Conservation (phyloP, 2,797 vertebrate genomes). For the Lophotriccus pileatus region DNA sequence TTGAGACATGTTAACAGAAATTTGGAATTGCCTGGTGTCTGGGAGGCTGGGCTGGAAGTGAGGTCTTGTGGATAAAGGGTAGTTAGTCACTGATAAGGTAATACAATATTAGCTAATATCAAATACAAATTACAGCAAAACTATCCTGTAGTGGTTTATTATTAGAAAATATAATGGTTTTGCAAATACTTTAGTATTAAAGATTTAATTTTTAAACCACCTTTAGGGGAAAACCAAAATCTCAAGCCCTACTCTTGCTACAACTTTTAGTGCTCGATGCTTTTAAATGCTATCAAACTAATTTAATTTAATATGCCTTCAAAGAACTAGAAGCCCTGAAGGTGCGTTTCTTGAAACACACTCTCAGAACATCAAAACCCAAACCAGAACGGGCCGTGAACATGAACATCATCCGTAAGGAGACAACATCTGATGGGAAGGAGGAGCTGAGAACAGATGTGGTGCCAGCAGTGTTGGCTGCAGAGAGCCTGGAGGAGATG, state of each 20-base stretch:
- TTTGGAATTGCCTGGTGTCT: background rate
- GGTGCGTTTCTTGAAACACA: conserved; percentile 89
- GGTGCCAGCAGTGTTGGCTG: conserved; percentile 80
- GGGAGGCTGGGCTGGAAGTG: background rate
- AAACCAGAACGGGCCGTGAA: conserved; percentile 77
- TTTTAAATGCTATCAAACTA: background rate
- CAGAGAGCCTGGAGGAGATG: conserved; percentile 77
- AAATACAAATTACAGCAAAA: background rate
- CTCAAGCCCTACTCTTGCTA: background rate
- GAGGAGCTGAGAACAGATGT: conserved; percentile 84
- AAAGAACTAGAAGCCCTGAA: conserved; percentile 90
- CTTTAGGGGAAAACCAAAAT: too few species aligned
- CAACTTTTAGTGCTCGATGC: background rate
- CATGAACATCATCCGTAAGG: conserved; percentile 86
- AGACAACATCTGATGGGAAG: conserved; percentile 78
- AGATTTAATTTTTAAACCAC: background rate
- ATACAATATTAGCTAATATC: background rate
- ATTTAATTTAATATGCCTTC: background rate
- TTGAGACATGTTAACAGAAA: background rate
- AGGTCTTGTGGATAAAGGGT: background rate
- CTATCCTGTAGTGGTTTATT: background rate
- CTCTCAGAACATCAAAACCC: conserved; percentile 65
- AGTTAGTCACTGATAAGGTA: background rate
- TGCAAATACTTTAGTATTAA: background rate
- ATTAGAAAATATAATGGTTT: background rate